A percentile compares a stretch with the other conserved stretches of the same genome.
Conservation (phyloP, 2,113 vertebrate genomes). For the human (Homo sapiens) region GRCh38 chr3:13418001-13418500, state of each 20-base stretch:
- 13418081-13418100: neutral
- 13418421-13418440: neutral
- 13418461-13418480: neutral
- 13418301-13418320: no score
- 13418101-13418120: neutral
- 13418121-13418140: neutral
- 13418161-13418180: neutral
- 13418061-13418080: neutral
- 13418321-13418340: neutral
- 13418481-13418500: neutral
- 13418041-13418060: neutral
- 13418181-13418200: neutral
- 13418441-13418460: neutral
- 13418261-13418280: neutral
- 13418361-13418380: neutral
- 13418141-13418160: neutral
- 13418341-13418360: neutral
- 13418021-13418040: constrained; percentile 29
- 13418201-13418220: neutral
- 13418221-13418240: neutral
- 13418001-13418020: neutral
- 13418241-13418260: neutral
- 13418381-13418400: neutral
- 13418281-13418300: neutral
- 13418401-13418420: neutral